A percentile compares a stretch with the other conserved stretches of the same genome.
Evolutionary conservation across 2,888 invertebrate genomes (phyloP).

Genomic region (Aproaerema taeniolella): DNA sequence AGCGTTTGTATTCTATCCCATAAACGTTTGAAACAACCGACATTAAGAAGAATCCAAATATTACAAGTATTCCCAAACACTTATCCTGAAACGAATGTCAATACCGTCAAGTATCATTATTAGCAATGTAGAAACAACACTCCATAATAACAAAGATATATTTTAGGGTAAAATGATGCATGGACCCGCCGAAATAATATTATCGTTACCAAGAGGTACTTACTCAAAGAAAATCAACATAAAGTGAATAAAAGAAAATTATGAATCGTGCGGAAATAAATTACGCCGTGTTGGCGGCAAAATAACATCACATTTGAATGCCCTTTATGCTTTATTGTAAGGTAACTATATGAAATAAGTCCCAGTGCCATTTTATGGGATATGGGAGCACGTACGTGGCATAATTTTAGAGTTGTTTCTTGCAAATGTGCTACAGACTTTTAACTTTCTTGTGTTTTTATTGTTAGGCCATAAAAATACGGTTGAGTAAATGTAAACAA

Average conservation of each 20-base stretch:
- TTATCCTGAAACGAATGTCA: too few species aligned
- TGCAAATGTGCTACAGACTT: conserved; percentile 29
- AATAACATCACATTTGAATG: conserved; percentile 78
- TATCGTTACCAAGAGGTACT: conserved; percentile 61
- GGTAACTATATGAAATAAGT: conserved; percentile 74
- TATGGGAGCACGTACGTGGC: conserved; percentile 64
- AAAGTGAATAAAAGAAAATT: conserved; percentile 79
- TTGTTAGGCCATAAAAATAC: too few species aligned
- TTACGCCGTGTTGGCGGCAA: conserved; percentile 76
- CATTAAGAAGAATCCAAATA: too few species aligned
- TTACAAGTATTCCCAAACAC: too few species aligned
- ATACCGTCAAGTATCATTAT: conserved; percentile 19
- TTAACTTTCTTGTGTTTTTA: conserved; percentile 10
- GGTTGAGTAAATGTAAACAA: too few species aligned
- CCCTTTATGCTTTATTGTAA: conserved; percentile 75
- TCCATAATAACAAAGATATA: conserved; percentile 60
- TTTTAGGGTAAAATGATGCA: conserved; percentile 58
- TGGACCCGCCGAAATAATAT: conserved; percentile 75
- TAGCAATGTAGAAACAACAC: conserved; percentile 27
- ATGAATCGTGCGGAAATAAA: conserved; percentile 76
- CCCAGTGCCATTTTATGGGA: conserved; percentile 66
- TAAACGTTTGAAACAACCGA: too few species aligned
- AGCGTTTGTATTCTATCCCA: too few species aligned
- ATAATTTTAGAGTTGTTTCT: conserved; percentile 68
- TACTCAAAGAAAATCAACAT: conserved; percentile 74